A percentile compares a stretch with the other conserved stretches of the same genome.
phyloP scores from a whole-genome alignment of 2,113 vertebrate species.

The rat (Rattus norvegicus) region DNA sequence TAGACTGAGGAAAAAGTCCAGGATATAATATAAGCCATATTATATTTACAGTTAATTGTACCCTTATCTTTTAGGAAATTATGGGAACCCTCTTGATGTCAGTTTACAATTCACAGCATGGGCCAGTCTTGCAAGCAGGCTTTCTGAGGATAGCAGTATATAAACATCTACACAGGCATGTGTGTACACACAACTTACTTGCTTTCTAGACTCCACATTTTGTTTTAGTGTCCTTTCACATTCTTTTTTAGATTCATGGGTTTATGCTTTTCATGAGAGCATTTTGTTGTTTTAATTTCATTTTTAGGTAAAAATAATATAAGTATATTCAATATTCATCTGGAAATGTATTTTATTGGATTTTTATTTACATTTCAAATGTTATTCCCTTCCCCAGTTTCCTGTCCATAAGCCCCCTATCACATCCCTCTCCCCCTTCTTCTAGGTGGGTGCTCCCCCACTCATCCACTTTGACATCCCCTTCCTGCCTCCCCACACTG shows the following conservation, averaged over 20 bases:
- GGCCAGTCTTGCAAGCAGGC: not conserved
- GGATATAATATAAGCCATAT: slow-evolving; percentile 6
- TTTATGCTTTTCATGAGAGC: slow-evolving; percentile 50
- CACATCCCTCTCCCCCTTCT: too few relatives aligned
- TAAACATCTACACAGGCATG: not conserved
- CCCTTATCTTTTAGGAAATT: not conserved
- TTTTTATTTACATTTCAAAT: too few relatives aligned
- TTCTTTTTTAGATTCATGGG: not conserved
- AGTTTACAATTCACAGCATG: not conserved
- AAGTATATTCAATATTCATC: slow-evolving; percentile 24
- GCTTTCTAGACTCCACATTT: slow-evolving; percentile 10
- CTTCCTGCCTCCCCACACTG: too few relatives aligned
- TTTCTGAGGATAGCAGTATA: not conserved
- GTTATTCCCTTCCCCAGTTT: too few relatives aligned
- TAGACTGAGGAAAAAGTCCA: not conserved
- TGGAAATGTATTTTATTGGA: not conserved
- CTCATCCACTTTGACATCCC: too few relatives aligned
- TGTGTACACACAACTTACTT: not conserved
- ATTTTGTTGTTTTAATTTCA: slow-evolving; percentile 35
- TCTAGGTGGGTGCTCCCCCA: too few relatives aligned
- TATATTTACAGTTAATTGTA: not conserved
- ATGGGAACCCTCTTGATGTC: slow-evolving; percentile 1
- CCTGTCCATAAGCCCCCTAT: too few relatives aligned
- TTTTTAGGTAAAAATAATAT: slow-evolving; percentile 59
- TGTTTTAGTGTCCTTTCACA: slow-evolving; percentile 38